A percentile compares a stretch with the other conserved stretches of the same genome.
Evolutionary conservation across 2,888 invertebrate genomes (phyloP).

Genomic region (Meloe dianella): DNA sequence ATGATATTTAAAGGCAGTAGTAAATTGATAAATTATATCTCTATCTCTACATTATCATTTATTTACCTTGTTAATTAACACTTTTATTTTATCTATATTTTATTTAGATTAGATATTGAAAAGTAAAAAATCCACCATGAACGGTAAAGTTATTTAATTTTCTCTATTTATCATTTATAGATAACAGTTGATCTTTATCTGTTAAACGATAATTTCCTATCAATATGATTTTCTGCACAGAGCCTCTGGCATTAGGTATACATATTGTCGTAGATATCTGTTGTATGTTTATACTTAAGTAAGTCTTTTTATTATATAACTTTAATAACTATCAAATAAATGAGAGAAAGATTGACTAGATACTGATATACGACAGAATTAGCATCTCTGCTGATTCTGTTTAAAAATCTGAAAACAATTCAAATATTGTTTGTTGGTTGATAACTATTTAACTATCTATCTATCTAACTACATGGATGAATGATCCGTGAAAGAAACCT

Average conservation of each 20-base stretch:
- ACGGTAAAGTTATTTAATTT: neutral
- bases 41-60: neutral
- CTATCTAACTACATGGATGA: slow-evolving; percentile 34
- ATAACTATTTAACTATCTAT: slow-evolving; percentile 1
- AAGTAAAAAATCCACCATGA: neutral
- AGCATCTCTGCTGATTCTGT: neutral
- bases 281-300: no score
- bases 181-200: neutral
- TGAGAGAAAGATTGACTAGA: no score
- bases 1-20: neutral
- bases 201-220: neutral
- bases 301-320: no score
- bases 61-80: neutral
- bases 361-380: no score
- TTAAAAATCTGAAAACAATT: slow-evolving; percentile 20
- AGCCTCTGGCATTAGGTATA: no score
- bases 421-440: slow-evolving; percentile 23
- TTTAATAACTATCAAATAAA: no score
- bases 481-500: slow-evolving; percentile 34
- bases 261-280: no score
- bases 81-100: neutral
- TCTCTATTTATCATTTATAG: neutral
- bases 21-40: no score
- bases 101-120: neutral
- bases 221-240: neutral